These are phyloP conservation scores for Neosilurus hyrtlii DNA, from an alignment of 2,797 vertebrate genomes.

Conservation along the genomic window DNA sequence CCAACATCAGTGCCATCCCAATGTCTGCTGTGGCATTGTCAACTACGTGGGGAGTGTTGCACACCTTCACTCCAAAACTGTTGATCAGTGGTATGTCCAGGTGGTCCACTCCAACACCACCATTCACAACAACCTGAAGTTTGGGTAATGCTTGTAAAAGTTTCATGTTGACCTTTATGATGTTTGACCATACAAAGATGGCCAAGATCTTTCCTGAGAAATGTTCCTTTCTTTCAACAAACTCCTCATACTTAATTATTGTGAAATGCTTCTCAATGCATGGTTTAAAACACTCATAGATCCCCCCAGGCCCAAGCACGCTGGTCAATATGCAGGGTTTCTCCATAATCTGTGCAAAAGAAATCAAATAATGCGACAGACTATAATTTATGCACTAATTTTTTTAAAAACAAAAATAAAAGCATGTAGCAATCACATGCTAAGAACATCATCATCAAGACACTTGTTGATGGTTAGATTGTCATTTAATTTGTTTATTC, in stretches of 20 bases:
- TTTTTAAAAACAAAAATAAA: background rate
- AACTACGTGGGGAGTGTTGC: conserved; percentile 71
- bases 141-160: conserved; percentile 70
- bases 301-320: conserved; percentile 55
- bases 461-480: background rate
- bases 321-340: conserved; percentile 64
- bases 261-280: conserved; percentile 70
- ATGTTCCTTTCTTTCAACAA: conserved; percentile 64
- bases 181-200: conserved; percentile 68
- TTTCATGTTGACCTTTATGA: conserved; percentile 54
- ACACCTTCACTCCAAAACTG: conserved; percentile 72
- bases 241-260: conserved; percentile 68
- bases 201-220: conserved; percentile 67
- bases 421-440: background rate
- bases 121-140: conserved; percentile 71
- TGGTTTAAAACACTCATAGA: conserved; percentile 62
- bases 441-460: background rate
- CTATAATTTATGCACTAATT: background rate
- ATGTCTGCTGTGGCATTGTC: conserved; percentile 76
- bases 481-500: background rate
- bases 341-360: conserved; percentile 63
- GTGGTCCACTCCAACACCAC: conserved; percentile 76
- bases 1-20: conserved; percentile 75
- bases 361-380: conserved; percentile 38
- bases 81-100: conserved; percentile 72